Percentiles rank a stretch among this genome's conserved stretches.
phyloP scores from a whole-genome alignment of 2,797 vertebrate genomes.

The Apogon talboti region DNA sequence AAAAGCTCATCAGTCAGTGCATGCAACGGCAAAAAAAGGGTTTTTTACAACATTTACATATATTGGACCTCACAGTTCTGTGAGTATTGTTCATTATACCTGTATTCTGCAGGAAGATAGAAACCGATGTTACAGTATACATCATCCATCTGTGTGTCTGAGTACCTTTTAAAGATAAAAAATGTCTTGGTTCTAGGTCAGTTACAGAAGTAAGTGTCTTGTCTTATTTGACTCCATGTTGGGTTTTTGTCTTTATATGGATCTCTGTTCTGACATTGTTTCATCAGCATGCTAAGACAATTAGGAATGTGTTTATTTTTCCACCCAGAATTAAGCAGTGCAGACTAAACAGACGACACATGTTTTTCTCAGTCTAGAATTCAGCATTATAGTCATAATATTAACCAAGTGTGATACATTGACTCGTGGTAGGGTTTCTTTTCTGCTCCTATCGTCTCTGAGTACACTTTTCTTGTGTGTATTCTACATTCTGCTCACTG shows the following conservation, averaged over 20 bases:
- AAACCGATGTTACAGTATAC: background rate
- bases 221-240: constrained; percentile 12
- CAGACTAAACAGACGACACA: constrained; percentile 37
- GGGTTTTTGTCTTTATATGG: constrained; percentile 40
- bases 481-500: background rate
- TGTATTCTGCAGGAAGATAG: background rate
- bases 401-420: constrained; percentile 17
- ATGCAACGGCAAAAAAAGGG: too few species aligned
- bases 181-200: constrained; percentile 7
- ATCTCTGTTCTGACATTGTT: constrained; percentile 21
- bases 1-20: too few species aligned
- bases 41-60: background rate
- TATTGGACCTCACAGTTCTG: background rate
- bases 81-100: too few species aligned
- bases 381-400: constrained; percentile 8
- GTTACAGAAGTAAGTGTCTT: background rate
- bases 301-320: constrained; percentile 54
- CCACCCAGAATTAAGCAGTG: constrained; percentile 28
- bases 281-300: constrained; percentile 35
- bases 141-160: background rate
- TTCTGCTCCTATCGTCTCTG: background rate
- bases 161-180: background rate
- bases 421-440: background rate
- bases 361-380: constrained; percentile 13
- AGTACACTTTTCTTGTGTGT: background rate